Base-by-base conservation (phyloP, 2,888 invertebrate species). In the Zaprionus lineosus region DNA sequence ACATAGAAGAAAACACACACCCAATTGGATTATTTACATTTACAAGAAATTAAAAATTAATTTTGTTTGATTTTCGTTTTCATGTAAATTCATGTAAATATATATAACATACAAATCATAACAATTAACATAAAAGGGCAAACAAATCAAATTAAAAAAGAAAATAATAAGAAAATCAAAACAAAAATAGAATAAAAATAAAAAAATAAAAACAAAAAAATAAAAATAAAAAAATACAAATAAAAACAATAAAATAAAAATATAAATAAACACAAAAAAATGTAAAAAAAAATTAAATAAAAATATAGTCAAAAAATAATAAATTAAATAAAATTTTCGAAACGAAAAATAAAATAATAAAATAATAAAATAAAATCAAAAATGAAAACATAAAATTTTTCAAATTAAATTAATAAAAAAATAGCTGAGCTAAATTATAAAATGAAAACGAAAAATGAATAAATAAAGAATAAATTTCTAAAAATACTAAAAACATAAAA, bases 1-100 rank as follows among this genome's bases (percentile, higher is more conserved):
- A 89, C 88, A 89, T 88, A 88, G 89, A 89, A 89, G 89, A 89
- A 87, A 89, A 89, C 90, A 89, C 89, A 90, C 89, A 89, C 89
- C 89, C 89, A 89, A 89, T 89, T 88, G 89, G 89, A 89, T 89
- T 89, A 89, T 89, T 89, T 89, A 89, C 89, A 89, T 88, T 88
- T 89, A 89, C 89, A 88, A 88, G 87, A 86, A 86, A 87, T 86
- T 86, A 74, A 70, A 84, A 74, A 79, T 74, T 84, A 84, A 79
- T 78, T 83, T 84, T 57, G 65, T 60, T 74, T 62, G 44, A 47
- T 58, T 74, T 65, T 59, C 51, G 41, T 41, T 72, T 59, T 64
- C 55, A 58, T 58, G 50, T 67, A 75, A 64, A 75, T 75, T 75
- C 33, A 51, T 68, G 56, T 73, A 87, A 79, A 81, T 72, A 76